phyloP scores from a whole-genome alignment of 2,797 vertebrate genomes.

The Corythornis leucogaster region DNA sequence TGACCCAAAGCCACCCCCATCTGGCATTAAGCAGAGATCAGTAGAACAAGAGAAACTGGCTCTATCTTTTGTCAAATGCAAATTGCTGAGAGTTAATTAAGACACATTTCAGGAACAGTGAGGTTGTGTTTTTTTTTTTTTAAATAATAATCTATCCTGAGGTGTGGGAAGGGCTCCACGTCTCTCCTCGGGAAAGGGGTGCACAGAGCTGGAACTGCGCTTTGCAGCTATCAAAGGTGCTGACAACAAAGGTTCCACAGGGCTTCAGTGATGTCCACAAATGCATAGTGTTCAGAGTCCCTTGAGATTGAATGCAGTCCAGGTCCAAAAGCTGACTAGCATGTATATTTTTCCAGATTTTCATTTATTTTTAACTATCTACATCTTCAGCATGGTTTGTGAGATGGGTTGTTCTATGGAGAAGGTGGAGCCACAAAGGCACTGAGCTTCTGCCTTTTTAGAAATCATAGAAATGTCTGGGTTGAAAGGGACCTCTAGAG shows the following conservation, averaged over 20 bases:
- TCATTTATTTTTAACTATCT: rapidly evolving
- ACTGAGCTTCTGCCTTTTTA: background rate
- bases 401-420: background rate
- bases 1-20: conserved; percentile 48
- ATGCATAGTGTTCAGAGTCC: background rate
- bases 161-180: background rate
- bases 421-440: background rate
- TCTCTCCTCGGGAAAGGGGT: background rate
- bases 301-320: background rate
- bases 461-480: too few species aligned
- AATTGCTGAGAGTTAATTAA: conserved; percentile 53
- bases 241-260: background rate
- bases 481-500: too few species aligned
- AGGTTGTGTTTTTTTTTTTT: background rate
- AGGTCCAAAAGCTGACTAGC: background rate
- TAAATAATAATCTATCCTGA: background rate
- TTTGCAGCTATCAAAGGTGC: background rate
- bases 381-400: background rate
- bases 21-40: conserved; percentile 13
- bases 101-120: conserved; percentile 57
- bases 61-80: conserved; percentile 64
- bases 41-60: conserved; percentile 65
- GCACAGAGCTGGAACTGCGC: background rate
- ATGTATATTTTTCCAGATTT: background rate
- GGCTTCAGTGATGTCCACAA: rapidly evolving